Evolutionary conservation across 2,113 vertebrate species (phyloP), one percentile per base, ranked within the genome.

Genomic region (Pelobates fuscus): DNA sequence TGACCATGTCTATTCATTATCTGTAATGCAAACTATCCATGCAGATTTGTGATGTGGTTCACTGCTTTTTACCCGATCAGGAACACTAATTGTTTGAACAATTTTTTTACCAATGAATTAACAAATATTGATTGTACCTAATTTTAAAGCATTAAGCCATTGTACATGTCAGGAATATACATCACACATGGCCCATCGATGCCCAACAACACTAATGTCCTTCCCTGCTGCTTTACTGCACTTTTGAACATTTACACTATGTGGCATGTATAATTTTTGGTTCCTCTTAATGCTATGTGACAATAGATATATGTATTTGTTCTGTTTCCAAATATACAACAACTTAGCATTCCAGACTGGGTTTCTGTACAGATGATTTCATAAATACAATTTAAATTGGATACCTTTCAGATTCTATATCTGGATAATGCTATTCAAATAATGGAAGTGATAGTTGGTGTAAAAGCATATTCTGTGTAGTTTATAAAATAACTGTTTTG

Each of bases 111-210:
- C 93, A 89, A 95, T 95, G 92, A 95, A 94, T 95, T 95, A 96
- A 95, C 94, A 95, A 93, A 94, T 93, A 94, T 92, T 96, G 96
- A 98, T 94, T 92, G 52, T 92, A 90, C 89, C 83, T 87, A 90
- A 90, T 89, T 91, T 89, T 89, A 86, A 80, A 94, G 88, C 93
- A 90, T 92, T 92, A 91, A 92, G 89, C 82, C 85, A 86, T 54
- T 43, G 25, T 43, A 41, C 91, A 92, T 91, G 89, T 91, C 90
- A 85, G 91, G 91, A 91, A 92, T 92, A 93, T 84, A 81, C 89
- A 93, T 96, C 93, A 90, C 95, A 95, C 96, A 96, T 96, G 95
- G 94, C 93, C 95, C 92, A 94, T 96, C 93, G 95, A 94, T 93
- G 91, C 89, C 86, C 86, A 90, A 86, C 88, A 88, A 30, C 15